These are phyloP conservation scores for Cenopis cana DNA, from an alignment of 2,888 invertebrate genomes.

Conservation along the genomic window DNA sequence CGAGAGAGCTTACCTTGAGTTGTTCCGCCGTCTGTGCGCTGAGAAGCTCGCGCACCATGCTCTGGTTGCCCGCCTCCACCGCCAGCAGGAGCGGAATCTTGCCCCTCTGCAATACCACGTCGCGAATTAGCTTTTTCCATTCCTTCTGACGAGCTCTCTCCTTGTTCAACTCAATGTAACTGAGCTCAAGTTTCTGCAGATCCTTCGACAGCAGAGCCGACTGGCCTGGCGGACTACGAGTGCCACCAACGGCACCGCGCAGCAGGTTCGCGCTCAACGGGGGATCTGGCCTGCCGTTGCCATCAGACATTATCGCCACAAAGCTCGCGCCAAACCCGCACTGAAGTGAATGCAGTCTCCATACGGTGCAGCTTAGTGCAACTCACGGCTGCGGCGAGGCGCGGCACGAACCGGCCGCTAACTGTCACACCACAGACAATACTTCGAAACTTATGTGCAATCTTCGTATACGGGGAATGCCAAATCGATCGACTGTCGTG, in stretches of 20 bases:
- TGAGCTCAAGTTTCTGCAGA: constrained; percentile 78
- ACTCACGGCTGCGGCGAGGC: constrained; percentile 69
- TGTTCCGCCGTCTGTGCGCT: constrained; percentile 95
- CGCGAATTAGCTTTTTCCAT: constrained; percentile 85
- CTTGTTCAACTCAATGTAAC: constrained; percentile 82
- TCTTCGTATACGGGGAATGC: constrained; percentile 68
- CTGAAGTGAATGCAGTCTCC: constrained; percentile 55
- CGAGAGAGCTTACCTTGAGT: constrained; percentile 86
- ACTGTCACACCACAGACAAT: constrained; percentile 73
- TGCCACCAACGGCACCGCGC: constrained; percentile 62
- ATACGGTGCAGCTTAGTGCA: constrained; percentile 58
- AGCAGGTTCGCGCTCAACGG: constrained; percentile 65
- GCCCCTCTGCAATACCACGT: constrained; percentile 91
- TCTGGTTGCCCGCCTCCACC: constrained; percentile 97
- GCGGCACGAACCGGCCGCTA: constrained; percentile 72
- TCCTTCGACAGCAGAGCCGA: constrained; percentile 68
- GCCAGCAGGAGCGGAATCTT: constrained; percentile 97
- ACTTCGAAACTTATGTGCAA: constrained; percentile 72
- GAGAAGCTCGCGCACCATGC: constrained; percentile 97
- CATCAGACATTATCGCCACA: constrained; percentile 60
- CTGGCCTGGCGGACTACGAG: constrained; percentile 64
- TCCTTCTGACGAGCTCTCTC: constrained; percentile 80
- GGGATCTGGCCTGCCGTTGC: constrained; percentile 62
- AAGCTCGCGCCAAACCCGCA: constrained; percentile 53
- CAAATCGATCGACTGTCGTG: constrained; percentile 74